These are phyloP conservation scores for Scotopteryx bipunctaria DNA, from an alignment of 2,888 invertebrate species.

Conservation along the genomic window DNA sequence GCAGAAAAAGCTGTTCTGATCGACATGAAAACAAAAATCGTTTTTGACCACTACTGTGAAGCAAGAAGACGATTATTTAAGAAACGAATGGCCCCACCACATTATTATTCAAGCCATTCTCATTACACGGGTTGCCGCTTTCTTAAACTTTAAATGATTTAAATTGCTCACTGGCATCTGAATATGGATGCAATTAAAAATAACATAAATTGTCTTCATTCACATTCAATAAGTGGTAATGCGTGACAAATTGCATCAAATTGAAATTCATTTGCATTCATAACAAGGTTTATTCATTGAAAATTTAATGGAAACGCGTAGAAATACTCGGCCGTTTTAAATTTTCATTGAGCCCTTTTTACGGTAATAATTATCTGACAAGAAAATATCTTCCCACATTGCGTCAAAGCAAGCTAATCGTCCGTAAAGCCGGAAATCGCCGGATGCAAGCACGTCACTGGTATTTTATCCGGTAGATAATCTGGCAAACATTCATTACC, in stretches of 20 bases:
- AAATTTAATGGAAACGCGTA: conserved; percentile 1
- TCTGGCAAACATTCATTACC: conserved; percentile 28
- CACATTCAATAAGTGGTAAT: conserved; percentile 39
- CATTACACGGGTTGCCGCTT: conserved; percentile 43
- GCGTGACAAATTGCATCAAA: conserved; percentile 23
- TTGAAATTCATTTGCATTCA: conserved; percentile 14
- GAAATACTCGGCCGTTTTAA: not conserved
- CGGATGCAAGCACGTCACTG: conserved; percentile 23
- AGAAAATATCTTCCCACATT: conserved; percentile 21
- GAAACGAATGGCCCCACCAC: not conserved
- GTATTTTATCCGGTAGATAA: conserved; percentile 27
- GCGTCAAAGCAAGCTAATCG: conserved; percentile 21
- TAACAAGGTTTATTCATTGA: conserved; percentile 6
- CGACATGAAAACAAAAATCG: too few relatives aligned
- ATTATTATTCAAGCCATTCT: conserved; percentile 17
- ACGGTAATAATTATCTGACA: conserved; percentile 2
- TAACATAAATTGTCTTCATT: conserved; percentile 46
- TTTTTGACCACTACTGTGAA: too few relatives aligned
- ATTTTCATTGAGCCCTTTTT: not conserved
- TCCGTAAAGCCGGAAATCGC: conserved; percentile 26
- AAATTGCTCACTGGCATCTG: conserved; percentile 58
- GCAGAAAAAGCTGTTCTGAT: too few relatives aligned
- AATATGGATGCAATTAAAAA: conserved; percentile 57
- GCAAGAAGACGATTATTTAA: not conserved
- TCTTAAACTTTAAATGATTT: conserved; percentile 53